Base-by-base conservation (phyloP, 2,113 vertebrate species). In the Saccopteryx bilineata region DNA sequence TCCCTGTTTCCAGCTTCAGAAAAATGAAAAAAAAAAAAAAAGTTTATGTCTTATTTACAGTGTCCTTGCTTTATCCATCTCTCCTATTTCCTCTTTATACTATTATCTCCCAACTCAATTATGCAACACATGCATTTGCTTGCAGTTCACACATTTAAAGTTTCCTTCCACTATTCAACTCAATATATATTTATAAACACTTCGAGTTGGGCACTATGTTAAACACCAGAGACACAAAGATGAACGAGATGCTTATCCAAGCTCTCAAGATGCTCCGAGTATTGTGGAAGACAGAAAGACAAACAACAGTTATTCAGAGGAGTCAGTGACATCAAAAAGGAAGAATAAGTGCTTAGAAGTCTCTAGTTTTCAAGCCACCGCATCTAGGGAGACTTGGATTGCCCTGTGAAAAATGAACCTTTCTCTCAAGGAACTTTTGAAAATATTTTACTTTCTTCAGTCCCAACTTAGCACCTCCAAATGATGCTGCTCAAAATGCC, bases 391-490 rank as follows among this genome's bases (percentile, higher is more conserved):
- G 52, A 85, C 9, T 72, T 72, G 46, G 23, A 60, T 90, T 90
- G 84, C 56, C n/a, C 28, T 79, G 7, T 72, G 26, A 95, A 96
- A 90, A 96, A 90, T 50, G 17, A 95, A 71, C 26, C 46, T 96
- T 96, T 76, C 75, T 92, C 82, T 92, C 60, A 63, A 81, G 60
- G 23, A 94, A 69, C 28, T 33, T 84, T 69, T 96, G n/a, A 97
- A 95, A 95, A 78, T 63, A 92, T 81, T 52, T 91, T 86, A 94
- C 50, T 81, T 97, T 94, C 89, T 60, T 87, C 83, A 81, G 81
- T 97, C 83, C 75, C 89, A 72, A 80, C 28, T 76, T 89, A 91
- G 93, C 50, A 95, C 46, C 80, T 93, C 93, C 82, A 91, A 89
- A 94, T 87, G 79, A 96, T 84, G 90, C 19, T 69, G 54, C 63